Base-by-base conservation (phyloP, 2,797 vertebrate species). In the Naso thynnoides region DNA sequence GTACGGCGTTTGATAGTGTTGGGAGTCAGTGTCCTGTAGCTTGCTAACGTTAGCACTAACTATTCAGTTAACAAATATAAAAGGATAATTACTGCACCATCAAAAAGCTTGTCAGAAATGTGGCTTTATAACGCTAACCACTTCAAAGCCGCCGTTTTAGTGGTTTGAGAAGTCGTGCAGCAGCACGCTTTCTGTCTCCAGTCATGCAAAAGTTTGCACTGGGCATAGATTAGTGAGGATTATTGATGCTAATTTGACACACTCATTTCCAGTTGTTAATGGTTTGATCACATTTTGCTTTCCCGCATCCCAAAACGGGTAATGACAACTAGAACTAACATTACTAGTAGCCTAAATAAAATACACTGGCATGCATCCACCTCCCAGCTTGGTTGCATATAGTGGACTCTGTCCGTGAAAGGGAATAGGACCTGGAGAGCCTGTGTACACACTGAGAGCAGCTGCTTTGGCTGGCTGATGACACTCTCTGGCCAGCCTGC, bases 401-500 rank as follows among this genome's bases (percentile, higher is more conserved):
- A 44, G 58, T 63, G 52, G 60, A 77, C 63, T 68, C 54, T 61
- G 55, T 36, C 21, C 50, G 33, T 78, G 57, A 73, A 41, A 56
- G 27, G 49, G 21, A 36, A 49, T 23, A 33, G 23, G 54, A 60
- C 42, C 29, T 42, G 70, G 54, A 73, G 49, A 56, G 23, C 23
- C 19, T 68, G 58, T 73, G 55, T 23, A 23, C 56, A 70, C 66
- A 67, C 73, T 50, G 49, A 63, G 48, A 79, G 77, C 83, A 89
- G 86, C 83, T 88, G 76, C 73, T 74, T 55, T 76, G 70, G 60
- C 59, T 61, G 50, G 6, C 38, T n/a, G 31, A 38, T 82, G 69
- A 73, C 76, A 78, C 73, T 63, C 73, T 63, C 59, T 63, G 27
- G 14, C 38, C 68, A 70, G 74, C 47, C 59, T 38, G 27, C 78